Evolutionary conservation across 2,113 vertebrate species (phyloP), one percentile per base, ranked within the genome.

Genomic region (Crotophaga sulcirostris): DNA sequence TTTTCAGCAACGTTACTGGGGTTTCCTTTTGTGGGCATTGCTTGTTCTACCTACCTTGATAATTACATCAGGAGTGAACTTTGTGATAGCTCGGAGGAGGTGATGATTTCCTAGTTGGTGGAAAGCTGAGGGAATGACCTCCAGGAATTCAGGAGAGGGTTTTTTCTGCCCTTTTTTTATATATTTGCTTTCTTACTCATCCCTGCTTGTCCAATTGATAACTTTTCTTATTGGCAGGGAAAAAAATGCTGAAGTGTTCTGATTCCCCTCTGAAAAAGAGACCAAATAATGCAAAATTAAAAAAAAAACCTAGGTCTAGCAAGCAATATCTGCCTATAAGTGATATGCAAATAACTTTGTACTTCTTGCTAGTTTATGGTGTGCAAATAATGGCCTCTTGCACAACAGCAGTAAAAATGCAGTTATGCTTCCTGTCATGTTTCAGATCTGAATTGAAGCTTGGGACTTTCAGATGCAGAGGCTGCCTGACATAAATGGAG

Each of bases 351-450:
- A 77, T 90, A 73, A 62, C 34, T 75, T 52, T 66, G 7, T 88
- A 40, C 63, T 89, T 69, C 51, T 91, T 80, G 25, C 58, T 86
- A 78, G 23, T 95, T 94, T 94, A 93, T 95, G 90, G 58, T 93
- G 58, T 96, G 92, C 94, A 92, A 84, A 95, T 93, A 93, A 92
- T 78, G 69, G 73, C 59, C 49, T 95, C 88, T 93, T 92, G 45
- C 47, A 87, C 88, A 95, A 89, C 20, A 84, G 92, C 40, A 84
- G 55, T 96, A 89, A 91, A 74, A 90, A 78, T 36, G 76, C 76
- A 84, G 49, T 93, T 94, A n/a, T 55, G 7, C 85, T 96, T 83
- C 67, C 23, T 91, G 7, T 93, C 85, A 5, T 52, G 20, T 59
- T 80, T 85, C 55, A 59, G 67, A 77, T 93, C 59, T 5, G 33